Conservation (phyloP, 2,797 vertebrate genomes). For the Enteromius afrohamiltoni region DNA sequence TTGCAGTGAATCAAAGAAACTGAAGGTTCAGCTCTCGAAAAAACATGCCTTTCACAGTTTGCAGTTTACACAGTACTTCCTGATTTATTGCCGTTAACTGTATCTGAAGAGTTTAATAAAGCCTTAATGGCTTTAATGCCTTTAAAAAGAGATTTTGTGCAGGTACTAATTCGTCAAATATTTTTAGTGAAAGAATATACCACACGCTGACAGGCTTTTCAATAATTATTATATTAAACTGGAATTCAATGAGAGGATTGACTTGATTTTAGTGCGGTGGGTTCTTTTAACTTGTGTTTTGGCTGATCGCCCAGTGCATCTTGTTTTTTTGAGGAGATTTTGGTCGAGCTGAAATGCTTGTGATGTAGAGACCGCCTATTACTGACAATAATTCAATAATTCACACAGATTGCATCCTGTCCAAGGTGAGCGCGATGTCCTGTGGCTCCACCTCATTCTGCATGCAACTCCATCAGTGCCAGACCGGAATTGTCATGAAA, state of each 20-base stretch:
- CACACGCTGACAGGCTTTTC: neutral
- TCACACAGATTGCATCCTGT: conserved; percentile 51
- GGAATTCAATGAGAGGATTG: neutral
- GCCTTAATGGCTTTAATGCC: conserved; percentile 13
- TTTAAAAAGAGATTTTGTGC: neutral
- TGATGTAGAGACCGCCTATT: conserved; percentile 29
- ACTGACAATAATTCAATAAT: conserved; percentile 58
- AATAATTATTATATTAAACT: conserved; percentile 14
- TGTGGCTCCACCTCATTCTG: conserved; percentile 54
- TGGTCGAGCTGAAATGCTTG: conserved; percentile 36
- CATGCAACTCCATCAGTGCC: conserved; percentile 61
- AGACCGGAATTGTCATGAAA: conserved; percentile 55
- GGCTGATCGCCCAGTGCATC: neutral
- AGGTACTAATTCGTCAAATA: neutral
- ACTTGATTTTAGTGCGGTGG: neutral
- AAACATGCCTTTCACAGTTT: neutral
- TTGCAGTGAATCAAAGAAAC: conserved; percentile 23
- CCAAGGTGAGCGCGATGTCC: conserved; percentile 57
- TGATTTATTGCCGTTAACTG: conserved; percentile 24
- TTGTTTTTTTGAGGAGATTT: conserved; percentile 24
- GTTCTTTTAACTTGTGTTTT: neutral
- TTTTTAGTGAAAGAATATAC: conserved; percentile 10
- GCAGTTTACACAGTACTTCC: neutral
- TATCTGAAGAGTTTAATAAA: conserved; percentile 44
- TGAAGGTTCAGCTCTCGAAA: neutral